Evolutionary conservation across 2,888 invertebrate species (phyloP), one percentile per base, ranked within the genome.

Genomic region (Cataglyphis altisquamis): DNA sequence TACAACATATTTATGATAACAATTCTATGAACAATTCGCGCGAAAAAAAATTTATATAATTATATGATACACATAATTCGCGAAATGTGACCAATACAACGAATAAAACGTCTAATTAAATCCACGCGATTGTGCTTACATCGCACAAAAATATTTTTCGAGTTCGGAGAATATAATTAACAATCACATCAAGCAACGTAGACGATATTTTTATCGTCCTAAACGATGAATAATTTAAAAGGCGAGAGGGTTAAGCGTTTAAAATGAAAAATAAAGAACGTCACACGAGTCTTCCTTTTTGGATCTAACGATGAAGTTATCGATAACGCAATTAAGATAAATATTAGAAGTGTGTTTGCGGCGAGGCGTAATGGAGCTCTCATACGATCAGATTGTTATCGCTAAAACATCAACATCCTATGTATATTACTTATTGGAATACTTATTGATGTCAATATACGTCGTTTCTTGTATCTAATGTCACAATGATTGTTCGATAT

Each of bases 201-300:
- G 9, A n/a, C 12, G 18, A 45, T 48, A 67, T 29, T 39, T 25
- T 41, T 57, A 72, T 72, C 60, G 45, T 18, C 12, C 29, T 0
- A 21, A 41, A 15, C 39, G 68, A 57, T 45, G 21, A 52, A 29
- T 32, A 45, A 78, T 32, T 78, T 4, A 45, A 68, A 9, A 74
- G 41, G 10, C 57, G 60, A 62, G 62, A 77, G 48, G 60, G 66
- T 77, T 48, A 70, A 48, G 62, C 72, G 82, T 74, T 74, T 10
- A 74, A 63, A 64, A 57, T 82, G 55, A 73, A 74, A 72, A 77
- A 63, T 77, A 62, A 87, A 75, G 57, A 62, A 70, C 32, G 66
- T 85, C 84, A 83, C 73, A 82, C 77, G 64, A 84, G 89, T 88
- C 86, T 82, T 87, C 83, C 85, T 32, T 81, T 89, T 68, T 55